phyloP scores from a whole-genome alignment of 2,113 vertebrate genomes.

The Syngnathoides biaculeatus region DNA sequence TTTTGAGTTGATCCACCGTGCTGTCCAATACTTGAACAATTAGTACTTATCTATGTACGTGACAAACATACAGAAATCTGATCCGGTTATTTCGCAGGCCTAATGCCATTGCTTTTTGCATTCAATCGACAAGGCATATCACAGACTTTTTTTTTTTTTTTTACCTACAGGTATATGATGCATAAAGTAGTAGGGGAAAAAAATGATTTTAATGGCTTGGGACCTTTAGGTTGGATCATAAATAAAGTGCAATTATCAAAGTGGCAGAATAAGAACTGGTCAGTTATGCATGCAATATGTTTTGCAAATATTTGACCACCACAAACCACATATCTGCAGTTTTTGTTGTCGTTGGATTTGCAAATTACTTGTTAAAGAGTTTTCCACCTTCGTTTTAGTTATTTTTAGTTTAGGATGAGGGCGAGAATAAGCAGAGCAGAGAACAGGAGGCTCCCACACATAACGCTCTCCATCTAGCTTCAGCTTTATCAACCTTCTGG shows the following conservation, averaged over 20 bases:
- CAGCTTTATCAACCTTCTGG: constrained; percentile 48
- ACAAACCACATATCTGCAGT: background rate
- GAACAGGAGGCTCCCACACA: constrained; percentile 54
- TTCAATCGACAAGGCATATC: no score
- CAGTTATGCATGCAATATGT: background rate
- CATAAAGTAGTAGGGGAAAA: no score
- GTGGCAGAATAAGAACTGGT: background rate
- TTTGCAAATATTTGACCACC: background rate
- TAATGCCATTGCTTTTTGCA: no score
- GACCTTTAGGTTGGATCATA: background rate
- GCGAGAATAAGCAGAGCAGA: constrained; percentile 24
- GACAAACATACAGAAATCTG: no score
- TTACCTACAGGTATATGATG: no score
- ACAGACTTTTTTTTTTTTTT: no score
- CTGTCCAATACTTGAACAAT: no score
- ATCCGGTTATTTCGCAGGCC: no score
- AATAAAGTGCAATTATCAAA: background rate
- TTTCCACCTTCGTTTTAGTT: constrained; percentile 36
- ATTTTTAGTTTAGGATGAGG: constrained; percentile 45
- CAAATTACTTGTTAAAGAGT: constrained; percentile 4
- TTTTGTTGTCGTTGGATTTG: background rate
- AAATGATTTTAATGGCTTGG: no score
- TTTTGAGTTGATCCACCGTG: no score
- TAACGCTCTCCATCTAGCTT: constrained; percentile 51
- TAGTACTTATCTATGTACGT: no score